Conservation (phyloP, 53 echinoderm and acorn worm genomes). For the Stichopus horrens region DNA sequence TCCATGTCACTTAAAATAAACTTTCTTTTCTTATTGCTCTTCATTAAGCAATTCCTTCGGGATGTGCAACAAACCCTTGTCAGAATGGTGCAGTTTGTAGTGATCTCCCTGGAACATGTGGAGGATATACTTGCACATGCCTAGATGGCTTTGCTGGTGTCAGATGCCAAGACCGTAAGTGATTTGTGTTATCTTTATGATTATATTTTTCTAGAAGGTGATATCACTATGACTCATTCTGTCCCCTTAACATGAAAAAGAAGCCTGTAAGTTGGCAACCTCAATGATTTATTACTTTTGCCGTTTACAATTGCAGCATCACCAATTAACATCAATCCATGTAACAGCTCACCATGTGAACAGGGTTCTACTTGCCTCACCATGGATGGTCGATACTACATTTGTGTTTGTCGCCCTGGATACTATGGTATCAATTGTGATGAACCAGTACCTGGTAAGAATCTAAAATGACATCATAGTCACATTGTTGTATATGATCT, state of each 20-base stretch:
- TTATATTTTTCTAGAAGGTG: neutral
- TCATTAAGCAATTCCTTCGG: conserved; percentile 1
- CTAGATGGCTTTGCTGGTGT: neutral
- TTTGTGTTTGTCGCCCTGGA: conserved; percentile 62
- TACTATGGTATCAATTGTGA: conserved; percentile 79
- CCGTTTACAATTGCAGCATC: neutral
- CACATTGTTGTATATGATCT: too few species aligned
- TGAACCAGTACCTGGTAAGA: neutral
- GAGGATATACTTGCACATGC: conserved; percentile 1
- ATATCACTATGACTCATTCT: neutral
- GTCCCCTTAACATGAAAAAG: neutral
- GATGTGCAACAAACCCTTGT: conserved; percentile 10
- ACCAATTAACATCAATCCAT: conserved; percentile 65
- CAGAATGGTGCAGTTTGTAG: conserved; percentile 7
- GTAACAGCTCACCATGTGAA: conserved; percentile 86
- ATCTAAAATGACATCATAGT: neutral
- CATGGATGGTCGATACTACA: conserved; percentile 63
- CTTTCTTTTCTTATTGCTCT: neutral
- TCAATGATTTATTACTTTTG: neutral
- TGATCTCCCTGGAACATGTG: neutral
- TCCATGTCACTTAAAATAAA: neutral
- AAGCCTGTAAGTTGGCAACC: neutral
- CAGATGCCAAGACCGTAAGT: conserved; percentile 16
- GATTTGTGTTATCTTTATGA: neutral
- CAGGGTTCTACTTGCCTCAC: conserved; percentile 78